Base-by-base conservation (phyloP, 2,797 vertebrate species). In the Peromyscus nudipes region DNA sequence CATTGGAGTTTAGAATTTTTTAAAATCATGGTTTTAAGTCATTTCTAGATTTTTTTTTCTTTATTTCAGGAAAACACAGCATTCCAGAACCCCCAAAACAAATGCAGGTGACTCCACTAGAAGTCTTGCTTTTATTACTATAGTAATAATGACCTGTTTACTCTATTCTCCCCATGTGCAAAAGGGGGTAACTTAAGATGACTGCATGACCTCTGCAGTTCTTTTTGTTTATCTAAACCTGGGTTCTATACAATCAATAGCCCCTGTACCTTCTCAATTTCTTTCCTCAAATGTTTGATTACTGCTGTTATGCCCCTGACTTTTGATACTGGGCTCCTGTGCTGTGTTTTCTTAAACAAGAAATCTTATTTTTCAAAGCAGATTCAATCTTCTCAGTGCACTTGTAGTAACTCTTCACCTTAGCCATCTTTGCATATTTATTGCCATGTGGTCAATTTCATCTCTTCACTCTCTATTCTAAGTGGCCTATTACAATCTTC, bases 41-140 rank as follows among this genome's bases (percentile, higher is more conserved):
- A 75, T 34, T 88, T 84, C 3, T 34, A 75, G 34, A 8, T 69
- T n/a, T 25, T 91, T 91, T 81, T 92, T 94, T 57, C 64, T 64
- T 91, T 43, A 64, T 71, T 91, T 89, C 49, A 71, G 21, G 57
- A 80, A 95, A 90, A 75, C 55, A 34, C 2, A 57, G 19, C 43
- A 69, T 79, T 93, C 16, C 84, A 37, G 37, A 91, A 49, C 29
- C 2, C 9, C 71, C 60, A 84, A 80, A 87, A 82, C 37, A 84
- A 92, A 64, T 88, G 52, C 23, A 92, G 34, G 14, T 57, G 4
- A 37, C 14, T 76, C 21, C 4, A 64, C 91, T 85, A 88, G 49
- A 27, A 60, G 29, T 92, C 49, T 85, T 94, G n/a, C 2, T 93
- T 92, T 96, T 10, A 49, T 64, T 94, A 64, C 52, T 80, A 69